These are phyloP conservation scores for Triplophysa tibetana DNA, from an alignment of 2,113 vertebrate species.

Conservation along the genomic window DNA sequence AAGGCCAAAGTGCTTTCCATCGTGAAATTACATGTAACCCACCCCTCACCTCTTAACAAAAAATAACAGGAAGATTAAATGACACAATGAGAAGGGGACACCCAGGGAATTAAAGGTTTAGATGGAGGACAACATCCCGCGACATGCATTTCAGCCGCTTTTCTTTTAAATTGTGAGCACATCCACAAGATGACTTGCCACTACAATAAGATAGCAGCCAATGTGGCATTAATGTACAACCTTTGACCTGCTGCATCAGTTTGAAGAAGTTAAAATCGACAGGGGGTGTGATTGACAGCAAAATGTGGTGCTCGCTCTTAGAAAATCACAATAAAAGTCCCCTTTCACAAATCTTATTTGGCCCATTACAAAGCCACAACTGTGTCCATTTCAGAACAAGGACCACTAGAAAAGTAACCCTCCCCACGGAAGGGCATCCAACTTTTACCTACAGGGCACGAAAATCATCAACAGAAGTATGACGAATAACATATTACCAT, in stretches of 20 bases:
- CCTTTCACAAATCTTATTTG: constrained; percentile 45
- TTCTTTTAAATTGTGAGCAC: neutral
- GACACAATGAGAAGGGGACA: neutral
- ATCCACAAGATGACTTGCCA: neutral
- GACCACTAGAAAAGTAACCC: constrained; percentile 39
- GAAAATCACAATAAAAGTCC: constrained; percentile 41
- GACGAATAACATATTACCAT: neutral
- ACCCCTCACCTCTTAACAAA: neutral
- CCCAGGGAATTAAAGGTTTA: neutral
- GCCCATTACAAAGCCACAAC: constrained; percentile 33
- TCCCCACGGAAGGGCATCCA: neutral
- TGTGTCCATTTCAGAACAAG: neutral
- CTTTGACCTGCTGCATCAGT: constrained; percentile 43
- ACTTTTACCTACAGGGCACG: neutral
- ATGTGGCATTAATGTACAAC: constrained; percentile 16
- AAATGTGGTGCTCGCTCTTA: constrained; percentile 1
- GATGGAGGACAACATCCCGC: neutral
- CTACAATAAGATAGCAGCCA: neutral
- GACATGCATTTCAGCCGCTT: neutral
- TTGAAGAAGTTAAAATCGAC: neutral
- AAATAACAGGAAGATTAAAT: neutral
- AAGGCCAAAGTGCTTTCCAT: constrained; percentile 2
- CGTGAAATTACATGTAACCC: constrained; percentile 8
- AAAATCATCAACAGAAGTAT: neutral
- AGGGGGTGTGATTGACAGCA: constrained; percentile 31